Percentiles rank a stretch among this genome's conserved stretches.
Evolutionary conservation across 2,888 invertebrate species (phyloP).

Genomic region (Carabus problematicus): DNA sequence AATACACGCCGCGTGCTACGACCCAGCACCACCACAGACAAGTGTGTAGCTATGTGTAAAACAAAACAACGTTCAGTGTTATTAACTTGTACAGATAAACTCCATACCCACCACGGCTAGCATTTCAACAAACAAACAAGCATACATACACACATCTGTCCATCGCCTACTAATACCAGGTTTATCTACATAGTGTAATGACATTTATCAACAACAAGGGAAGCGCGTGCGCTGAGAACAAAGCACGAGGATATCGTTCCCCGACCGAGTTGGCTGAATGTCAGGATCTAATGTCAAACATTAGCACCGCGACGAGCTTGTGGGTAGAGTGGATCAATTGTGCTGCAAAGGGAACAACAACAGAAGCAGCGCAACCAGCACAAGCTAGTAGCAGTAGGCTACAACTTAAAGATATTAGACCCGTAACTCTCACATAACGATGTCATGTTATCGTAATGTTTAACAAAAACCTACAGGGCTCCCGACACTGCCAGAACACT

Average conservation of each 20-base stretch:
- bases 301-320: conserved; percentile 29
- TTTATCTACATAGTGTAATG: conserved; percentile 18
- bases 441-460: conserved; percentile 43
- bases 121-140: conserved; percentile 1
- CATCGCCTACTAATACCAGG: conserved; percentile 27
- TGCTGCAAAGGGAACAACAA: conserved; percentile 4
- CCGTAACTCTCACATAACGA: conserved; percentile 41
- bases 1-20: no score
- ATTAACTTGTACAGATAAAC: no score
- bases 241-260: no score
- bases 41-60: no score
- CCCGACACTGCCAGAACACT: conserved; percentile 19
- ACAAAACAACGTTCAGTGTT: no score
- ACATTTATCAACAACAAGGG: conserved; percentile 35
- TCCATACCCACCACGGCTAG: no score
- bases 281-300: conserved; percentile 39
- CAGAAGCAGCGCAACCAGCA: not conserved
- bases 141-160: conserved; percentile 32
- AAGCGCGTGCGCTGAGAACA: conserved; percentile 13
- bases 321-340: conserved; percentile 33
- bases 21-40: no score
- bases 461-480: conserved; percentile 33
- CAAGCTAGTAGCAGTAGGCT: conserved; percentile 26
- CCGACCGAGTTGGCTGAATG: conserved; percentile 27
- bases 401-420: conserved; percentile 42